Percentiles rank a stretch among this genome's conserved stretches.
phyloP scores from a whole-genome alignment of 2,797 vertebrate genomes.

The Leucoraja ocellata region DNA sequence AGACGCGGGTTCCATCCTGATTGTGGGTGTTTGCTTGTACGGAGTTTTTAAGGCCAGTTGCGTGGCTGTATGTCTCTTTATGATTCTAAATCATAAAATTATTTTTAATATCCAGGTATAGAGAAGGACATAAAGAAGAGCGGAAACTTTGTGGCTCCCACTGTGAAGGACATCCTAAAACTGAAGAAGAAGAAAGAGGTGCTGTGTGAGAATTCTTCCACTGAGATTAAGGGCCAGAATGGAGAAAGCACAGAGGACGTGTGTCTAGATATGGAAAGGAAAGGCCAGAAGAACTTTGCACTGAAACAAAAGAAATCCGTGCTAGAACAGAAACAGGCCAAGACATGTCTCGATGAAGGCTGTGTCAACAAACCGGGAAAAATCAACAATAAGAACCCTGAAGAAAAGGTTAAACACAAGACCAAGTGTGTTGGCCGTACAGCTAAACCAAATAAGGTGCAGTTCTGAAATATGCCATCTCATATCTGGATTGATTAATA shows the following conservation, averaged over 20 bases:
- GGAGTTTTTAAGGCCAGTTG: too few relatives aligned
- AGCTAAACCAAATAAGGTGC: conserved; percentile 8
- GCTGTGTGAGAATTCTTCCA: not conserved
- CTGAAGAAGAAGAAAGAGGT: conserved; percentile 8
- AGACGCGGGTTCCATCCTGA: too few relatives aligned
- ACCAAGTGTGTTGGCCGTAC: not conserved
- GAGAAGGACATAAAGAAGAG: not conserved
- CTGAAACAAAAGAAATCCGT: not conserved
- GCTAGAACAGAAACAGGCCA: not conserved
- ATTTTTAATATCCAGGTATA: not conserved
- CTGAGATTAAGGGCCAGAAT: not conserved
- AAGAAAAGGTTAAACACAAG: conserved; percentile 1
- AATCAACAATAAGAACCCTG: not conserved
- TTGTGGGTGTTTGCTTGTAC: too few relatives aligned
- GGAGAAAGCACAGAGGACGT: not conserved
- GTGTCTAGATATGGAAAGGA: not conserved
- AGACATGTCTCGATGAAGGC: not conserved
- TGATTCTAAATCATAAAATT: not conserved
- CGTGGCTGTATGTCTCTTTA: too few relatives aligned
- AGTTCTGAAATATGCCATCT: not conserved
- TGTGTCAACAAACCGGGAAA: not conserved
- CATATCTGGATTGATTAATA: not conserved
- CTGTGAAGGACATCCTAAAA: not conserved
- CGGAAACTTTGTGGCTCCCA: too few relatives aligned
- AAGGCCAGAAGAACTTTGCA: not conserved